Evolutionary conservation across 2,797 vertebrate genomes (phyloP), one percentile per base, ranked within the genome.

Genomic region (Tolypeutes matacus): DNA sequence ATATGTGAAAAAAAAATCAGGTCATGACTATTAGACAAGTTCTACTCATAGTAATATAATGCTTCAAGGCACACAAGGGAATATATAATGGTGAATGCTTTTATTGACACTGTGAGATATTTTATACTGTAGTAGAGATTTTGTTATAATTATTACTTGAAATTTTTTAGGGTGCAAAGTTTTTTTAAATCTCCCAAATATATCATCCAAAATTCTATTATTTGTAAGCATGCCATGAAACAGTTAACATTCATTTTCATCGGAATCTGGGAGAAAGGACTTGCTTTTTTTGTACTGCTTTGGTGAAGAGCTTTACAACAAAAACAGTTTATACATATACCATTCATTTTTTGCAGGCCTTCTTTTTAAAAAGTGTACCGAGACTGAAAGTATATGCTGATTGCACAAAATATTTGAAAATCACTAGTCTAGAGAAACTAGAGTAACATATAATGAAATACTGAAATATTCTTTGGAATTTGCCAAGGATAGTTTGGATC

Each of bases 141-240:
- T 94, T 84, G 7, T 92, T 75, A 15, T 65, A 69, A 92, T 72
- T 83, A 58, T 78, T 78, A 78, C 25, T 82, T 34, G 23, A 14
- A 53, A 62, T 31, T 72, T 2, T 39, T 53, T 92, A 53, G 8
- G 7, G n/a, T 64, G 27, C 49, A 64, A 23, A 72, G 0, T 49
- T 81, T 76, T 76, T 72, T 81, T 69, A 83, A 95, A 69, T 10
- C 31, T 56, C 13, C 84, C 46, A 58, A 85, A 82, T 92, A 72
- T 60, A 5, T 51, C 23, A 83, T 1, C 7, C 10, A 51, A 46
- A 78, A 15, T 31, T 90, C 6, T 56, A 58, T 15, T 6, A 46
- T 88, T 89, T 84, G 60, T 87, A 93, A 75, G 25, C 2, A 80
- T 75, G 4, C 7, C 34, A 39, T 7, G 12, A 36, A 53, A 15